A percentile compares a stretch with the other conserved stretches of the same genome.
Conservation (phyloP, 2,888 invertebrate species). For the Cheilosia vulpina region DNA sequence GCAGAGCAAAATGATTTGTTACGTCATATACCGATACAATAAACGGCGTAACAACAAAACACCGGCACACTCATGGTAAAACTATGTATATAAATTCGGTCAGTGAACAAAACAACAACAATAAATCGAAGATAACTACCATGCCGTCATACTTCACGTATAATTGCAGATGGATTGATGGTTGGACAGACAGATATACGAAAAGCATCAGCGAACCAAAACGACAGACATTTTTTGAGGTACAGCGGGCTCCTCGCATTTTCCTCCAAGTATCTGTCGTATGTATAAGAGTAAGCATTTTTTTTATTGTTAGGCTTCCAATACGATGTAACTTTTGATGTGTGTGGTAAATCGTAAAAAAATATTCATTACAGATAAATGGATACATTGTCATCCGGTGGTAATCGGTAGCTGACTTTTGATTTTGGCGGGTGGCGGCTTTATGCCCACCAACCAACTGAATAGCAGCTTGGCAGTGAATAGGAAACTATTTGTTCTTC, state of each 20-base stretch:
- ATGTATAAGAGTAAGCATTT: constrained; percentile 2
- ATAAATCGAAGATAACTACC: constrained; percentile 59
- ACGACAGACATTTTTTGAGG: constrained; percentile 1
- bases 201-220: constrained; percentile 22
- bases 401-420: constrained; percentile 71
- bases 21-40: constrained; percentile 50
- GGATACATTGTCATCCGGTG: constrained; percentile 59
- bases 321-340: constrained; percentile 45
- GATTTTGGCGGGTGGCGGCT: constrained; percentile 57
- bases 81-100: constrained; percentile 60
- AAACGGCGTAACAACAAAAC: not conserved
- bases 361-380: constrained; percentile 51
- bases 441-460: constrained; percentile 18
- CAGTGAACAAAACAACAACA: constrained; percentile 65
- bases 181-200: constrained; percentile 18
- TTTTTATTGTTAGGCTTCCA: not conserved
- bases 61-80: constrained; percentile 9
- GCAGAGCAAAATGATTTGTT: constrained; percentile 67
- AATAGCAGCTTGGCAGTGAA: constrained; percentile 53
- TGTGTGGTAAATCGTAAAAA: constrained; percentile 56
- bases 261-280: constrained; percentile 45
- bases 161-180: constrained; percentile 71
- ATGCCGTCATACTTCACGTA: constrained; percentile 75
- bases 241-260: constrained; percentile 10
- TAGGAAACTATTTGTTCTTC: constrained; percentile 66